Conservation (phyloP, 2,888 invertebrate genomes). For the Belgica antarctica region DNA sequence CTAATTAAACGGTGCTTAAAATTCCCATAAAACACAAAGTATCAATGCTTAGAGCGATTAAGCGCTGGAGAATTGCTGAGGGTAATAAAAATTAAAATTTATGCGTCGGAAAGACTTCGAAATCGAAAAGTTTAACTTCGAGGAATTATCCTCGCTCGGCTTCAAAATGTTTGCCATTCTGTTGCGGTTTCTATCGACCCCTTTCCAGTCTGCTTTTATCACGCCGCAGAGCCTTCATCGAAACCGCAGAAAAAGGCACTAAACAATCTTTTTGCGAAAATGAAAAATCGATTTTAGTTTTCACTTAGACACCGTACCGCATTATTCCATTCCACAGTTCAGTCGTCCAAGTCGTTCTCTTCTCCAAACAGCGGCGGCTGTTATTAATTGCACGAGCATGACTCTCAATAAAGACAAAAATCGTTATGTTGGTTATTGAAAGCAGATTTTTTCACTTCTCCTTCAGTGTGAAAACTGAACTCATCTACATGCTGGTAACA, state of each 20-base stretch:
- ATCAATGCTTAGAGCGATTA: neutral
- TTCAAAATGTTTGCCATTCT: neutral
- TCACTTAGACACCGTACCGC: neutral
- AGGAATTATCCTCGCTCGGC: conserved; percentile 17
- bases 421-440: conserved; percentile 16
- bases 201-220: neutral
- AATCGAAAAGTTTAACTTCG: neutral
- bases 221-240: neutral
- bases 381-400: conserved; percentile 38
- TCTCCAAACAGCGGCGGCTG: neutral
- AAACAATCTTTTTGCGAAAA: neutral
- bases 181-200: neutral
- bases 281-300: conserved; percentile 25
- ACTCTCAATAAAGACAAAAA: conserved; percentile 33
- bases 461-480: conserved; percentile 20
- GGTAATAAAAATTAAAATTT: conserved; percentile 8
- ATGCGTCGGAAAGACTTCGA: neutral
- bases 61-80: neutral
- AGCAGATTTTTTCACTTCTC: conserved; percentile 31
- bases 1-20: neutral
- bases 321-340: neutral
- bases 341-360: neutral
- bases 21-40: conserved; percentile 4
- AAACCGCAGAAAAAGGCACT: conserved; percentile 6
- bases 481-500: neutral